A percentile compares a stretch with the other conserved stretches of the same genome.
phyloP scores from a whole-genome alignment of 2,888 invertebrate genomes.

The Dinocampus coccinellae region DNA sequence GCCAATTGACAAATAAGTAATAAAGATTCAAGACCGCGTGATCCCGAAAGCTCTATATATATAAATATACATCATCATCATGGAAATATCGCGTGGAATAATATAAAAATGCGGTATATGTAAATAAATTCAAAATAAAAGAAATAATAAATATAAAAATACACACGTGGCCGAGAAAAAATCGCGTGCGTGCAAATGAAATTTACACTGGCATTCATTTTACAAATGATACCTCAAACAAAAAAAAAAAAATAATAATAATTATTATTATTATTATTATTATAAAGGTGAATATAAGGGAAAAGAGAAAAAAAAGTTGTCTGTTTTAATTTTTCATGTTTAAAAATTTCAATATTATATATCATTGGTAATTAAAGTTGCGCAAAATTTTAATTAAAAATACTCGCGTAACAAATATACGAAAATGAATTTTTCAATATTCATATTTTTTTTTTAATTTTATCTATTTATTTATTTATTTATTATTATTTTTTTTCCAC shows the following conservation, averaged over 20 bases:
- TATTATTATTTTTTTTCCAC: not conserved
- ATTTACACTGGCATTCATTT: constrained; percentile 19
- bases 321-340: not conserved
- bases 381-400: constrained; percentile 1
- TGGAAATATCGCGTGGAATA: constrained; percentile 12
- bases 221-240: not conserved
- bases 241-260: too few species aligned
- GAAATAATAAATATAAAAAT: constrained; percentile 18
- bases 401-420: constrained; percentile 8
- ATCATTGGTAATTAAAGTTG: not conserved
- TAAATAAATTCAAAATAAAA: not conserved
- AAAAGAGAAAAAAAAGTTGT: too few species aligned
- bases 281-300: too few species aligned
- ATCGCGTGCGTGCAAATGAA: constrained; percentile 34
- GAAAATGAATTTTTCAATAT: not conserved
- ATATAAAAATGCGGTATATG: not conserved
- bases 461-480: too few species aligned
- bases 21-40: constrained; percentile 13
- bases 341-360: not conserved
- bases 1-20: constrained; percentile 42
- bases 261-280: too few species aligned
- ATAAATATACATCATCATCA: constrained; percentile 1
- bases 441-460: too few species aligned
- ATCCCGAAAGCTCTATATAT: constrained; percentile 22
- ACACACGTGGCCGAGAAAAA: constrained; percentile 19